These are phyloP conservation scores for Scomber japonicus DNA, from an alignment of 2,113 vertebrate genomes.

Conservation along the genomic window DNA sequence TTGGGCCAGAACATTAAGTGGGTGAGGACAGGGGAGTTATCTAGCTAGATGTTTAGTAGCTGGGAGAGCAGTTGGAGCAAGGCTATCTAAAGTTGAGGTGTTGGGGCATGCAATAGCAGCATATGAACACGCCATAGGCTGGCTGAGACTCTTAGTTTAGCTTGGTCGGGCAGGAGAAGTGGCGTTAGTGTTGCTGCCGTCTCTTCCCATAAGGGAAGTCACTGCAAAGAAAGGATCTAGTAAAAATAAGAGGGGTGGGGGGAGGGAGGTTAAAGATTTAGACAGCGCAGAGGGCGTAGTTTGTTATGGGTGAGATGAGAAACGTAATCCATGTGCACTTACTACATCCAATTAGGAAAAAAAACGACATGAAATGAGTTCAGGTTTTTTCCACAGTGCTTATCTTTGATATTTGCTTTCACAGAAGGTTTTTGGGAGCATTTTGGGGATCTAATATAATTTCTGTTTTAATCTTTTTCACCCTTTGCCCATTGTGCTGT, in stretches of 20 bases:
- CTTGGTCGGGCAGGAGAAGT: slow-evolving; percentile 52
- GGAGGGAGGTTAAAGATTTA: slow-evolving; percentile 71
- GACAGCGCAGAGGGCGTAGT: slow-evolving; percentile 70
- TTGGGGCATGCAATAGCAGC: slow-evolving; percentile 58
- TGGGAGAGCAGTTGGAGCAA: slow-evolving; percentile 1
- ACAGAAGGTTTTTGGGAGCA: slow-evolving; percentile 31
- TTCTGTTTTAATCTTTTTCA: slow-evolving; percentile 63
- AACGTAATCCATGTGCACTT: slow-evolving; percentile 62
- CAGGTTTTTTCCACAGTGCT: slow-evolving; percentile 74
- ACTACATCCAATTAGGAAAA: slow-evolving; percentile 77
- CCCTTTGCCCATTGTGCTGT: slow-evolving; percentile 71
- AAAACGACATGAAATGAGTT: slow-evolving; percentile 64
- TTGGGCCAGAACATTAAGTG: slow-evolving; percentile 21
- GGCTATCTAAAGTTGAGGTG: slow-evolving; percentile 44
- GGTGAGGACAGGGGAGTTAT: slow-evolving; percentile 14
- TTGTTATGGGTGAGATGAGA: slow-evolving; percentile 71
- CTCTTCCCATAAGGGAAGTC: slow-evolving; percentile 70
- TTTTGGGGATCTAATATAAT: slow-evolving; percentile 54
- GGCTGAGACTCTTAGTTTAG: slow-evolving; percentile 50
- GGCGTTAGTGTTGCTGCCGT: slow-evolving; percentile 69
- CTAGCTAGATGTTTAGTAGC: slow-evolving; percentile 27
- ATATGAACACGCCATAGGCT: slow-evolving; percentile 51
- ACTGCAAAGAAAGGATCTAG: slow-evolving; percentile 79
- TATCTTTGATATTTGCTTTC: slow-evolving; percentile 77
- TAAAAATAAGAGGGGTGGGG: slow-evolving; percentile 71